Evolutionary conservation across 2,797 vertebrate species (phyloP).

Genomic region (Leucoraja ocellata): DNA sequence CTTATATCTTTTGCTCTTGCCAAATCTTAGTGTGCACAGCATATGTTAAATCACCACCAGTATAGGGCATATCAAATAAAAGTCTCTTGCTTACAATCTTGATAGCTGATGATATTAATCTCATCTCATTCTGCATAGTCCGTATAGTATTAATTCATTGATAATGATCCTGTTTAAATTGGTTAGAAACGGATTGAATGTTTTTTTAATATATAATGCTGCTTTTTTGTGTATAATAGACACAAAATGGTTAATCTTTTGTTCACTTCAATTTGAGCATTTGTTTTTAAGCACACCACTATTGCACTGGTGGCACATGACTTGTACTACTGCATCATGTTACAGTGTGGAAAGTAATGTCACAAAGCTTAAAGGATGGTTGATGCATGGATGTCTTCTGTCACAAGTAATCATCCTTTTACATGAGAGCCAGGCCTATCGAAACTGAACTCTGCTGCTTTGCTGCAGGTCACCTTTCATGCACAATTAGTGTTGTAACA

Average conservation of each 20-base stretch:
- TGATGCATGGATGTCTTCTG: constrained; percentile 91
- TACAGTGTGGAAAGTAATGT: constrained; percentile 59
- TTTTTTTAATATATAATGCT: not conserved
- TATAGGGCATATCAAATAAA: not conserved
- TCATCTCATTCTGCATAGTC: not conserved
- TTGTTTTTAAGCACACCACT: not conserved
- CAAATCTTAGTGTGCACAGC: not conserved
- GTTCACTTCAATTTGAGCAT: constrained; percentile 10
- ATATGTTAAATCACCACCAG: not conserved
- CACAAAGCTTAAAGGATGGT: constrained; percentile 64
- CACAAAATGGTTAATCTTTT: constrained; percentile 33
- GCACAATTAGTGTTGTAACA: constrained; percentile 97
- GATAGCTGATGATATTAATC: not conserved
- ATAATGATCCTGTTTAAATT: not conserved
- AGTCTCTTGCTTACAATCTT: not conserved
- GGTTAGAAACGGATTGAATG: not conserved
- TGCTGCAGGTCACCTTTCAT: constrained; percentile 96
- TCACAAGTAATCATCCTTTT: constrained; percentile 72
- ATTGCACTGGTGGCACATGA: constrained; percentile 18
- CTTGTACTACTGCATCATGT: constrained; percentile 51
- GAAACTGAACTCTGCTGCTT: constrained; percentile 83
- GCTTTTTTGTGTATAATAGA: not conserved
- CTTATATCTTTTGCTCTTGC: constrained; percentile 27
- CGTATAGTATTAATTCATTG: not conserved
- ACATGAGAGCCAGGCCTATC: constrained; percentile 65